These are phyloP conservation scores for Campoletis sonorensis DNA, from an alignment of 1,140 invertebrate genomes.

Conservation along the genomic window DNA sequence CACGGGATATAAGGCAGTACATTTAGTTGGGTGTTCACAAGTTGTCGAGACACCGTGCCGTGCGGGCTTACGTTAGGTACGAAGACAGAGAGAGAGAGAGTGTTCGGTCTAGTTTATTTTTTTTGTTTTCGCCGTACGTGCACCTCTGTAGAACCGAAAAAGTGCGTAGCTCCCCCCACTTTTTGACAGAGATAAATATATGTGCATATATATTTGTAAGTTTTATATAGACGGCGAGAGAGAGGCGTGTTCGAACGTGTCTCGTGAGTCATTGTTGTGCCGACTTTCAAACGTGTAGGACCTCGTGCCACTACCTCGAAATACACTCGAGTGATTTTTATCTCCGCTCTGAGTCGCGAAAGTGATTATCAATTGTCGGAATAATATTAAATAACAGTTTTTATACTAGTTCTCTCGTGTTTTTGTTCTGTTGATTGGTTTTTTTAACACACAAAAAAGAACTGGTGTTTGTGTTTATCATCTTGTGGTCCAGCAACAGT, in stretches of 20 bases:
- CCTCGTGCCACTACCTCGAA: slow-evolving; percentile 27
- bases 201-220: no score
- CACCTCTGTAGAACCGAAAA: background rate
- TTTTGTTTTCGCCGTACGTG: slow-evolving; percentile 1
- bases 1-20: slow-evolving; percentile 76
- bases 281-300: slow-evolving; percentile 34
- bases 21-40: slow-evolving; percentile 71
- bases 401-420: no score
- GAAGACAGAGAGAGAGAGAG: slow-evolving; percentile 6
- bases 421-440: no score
- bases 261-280: slow-evolving; percentile 56
- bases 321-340: background rate
- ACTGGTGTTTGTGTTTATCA: no score
- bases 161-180: slow-evolving; percentile 23
- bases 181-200: background rate
- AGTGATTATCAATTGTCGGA: no score
- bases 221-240: background rate
- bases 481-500: no score
- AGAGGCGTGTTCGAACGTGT: slow-evolving; percentile 36
- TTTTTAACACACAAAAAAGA: no score
- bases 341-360: no score
- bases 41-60: slow-evolving; percentile 66
- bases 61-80: slow-evolving; percentile 47
- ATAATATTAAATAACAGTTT: no score
- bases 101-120: slow-evolving; percentile 8